Conservation (phyloP, 2,113 vertebrate genomes). For the Coracopsis vasa region DNA sequence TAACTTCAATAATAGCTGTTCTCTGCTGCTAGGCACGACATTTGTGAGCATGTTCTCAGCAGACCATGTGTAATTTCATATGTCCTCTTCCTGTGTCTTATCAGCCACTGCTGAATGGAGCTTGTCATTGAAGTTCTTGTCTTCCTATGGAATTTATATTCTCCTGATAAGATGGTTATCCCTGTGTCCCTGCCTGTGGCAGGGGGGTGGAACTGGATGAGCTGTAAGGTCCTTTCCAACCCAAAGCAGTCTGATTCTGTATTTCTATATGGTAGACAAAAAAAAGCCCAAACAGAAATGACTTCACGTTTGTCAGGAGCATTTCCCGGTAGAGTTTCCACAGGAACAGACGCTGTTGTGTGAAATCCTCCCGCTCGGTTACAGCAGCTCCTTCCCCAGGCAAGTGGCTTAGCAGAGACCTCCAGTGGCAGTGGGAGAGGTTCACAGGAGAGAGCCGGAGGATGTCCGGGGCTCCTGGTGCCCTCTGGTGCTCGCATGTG, state of each 20-base stretch:
- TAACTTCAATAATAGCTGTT: not conserved
- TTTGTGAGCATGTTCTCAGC: not conserved
- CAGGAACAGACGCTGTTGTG: no score
- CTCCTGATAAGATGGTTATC: not conserved
- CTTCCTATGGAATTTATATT: not conserved
- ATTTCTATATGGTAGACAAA: not conserved
- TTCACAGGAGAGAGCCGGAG: not conserved
- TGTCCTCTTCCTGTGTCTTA: not conserved
- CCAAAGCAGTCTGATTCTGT: not conserved
- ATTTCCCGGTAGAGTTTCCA: not conserved
- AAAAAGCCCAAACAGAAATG: not conserved
- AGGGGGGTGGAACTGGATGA: not conserved
- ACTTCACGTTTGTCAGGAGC: not conserved
- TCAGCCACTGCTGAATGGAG: not conserved
- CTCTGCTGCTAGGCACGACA: not conserved
- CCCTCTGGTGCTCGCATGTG: not conserved
- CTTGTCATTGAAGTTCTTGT: not conserved
- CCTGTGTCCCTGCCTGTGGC: not conserved
- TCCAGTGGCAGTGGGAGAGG: not conserved
- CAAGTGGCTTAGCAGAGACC: not conserved
- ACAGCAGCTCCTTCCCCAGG: not conserved
- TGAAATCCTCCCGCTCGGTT: not conserved
- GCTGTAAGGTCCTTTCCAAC: not conserved
- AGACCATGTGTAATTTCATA: not conserved
- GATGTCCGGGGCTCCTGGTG: not conserved